Evolutionary conservation across 2,113 vertebrate genomes (phyloP), one percentile per base, ranked within the genome.

Genomic region (Baryphthengus martii): DNA sequence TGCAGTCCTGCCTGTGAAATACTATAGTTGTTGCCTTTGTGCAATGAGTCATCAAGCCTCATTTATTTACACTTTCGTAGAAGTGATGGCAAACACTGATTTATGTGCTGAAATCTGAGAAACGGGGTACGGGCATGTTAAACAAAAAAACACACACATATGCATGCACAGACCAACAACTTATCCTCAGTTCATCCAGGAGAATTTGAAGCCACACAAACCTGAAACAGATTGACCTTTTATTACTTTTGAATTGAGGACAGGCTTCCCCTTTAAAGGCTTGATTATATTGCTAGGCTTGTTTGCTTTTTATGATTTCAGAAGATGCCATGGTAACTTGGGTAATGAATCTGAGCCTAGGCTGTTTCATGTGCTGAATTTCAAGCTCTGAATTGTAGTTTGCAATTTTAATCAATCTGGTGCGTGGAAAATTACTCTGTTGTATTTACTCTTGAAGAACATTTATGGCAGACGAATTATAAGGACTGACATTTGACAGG

Each of bases 1-100:
- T 98, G 98, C 11, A 52, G 97, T 98, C 97, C 89, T 81, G 97
- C 88, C 96, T 93, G 81, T 96, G 97, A 96, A 97, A 97, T 97
- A 95, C 97, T 91, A 79, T 72, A 93, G 96, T 92, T 92, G 77
- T 93, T 96, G 89, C 95, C 85, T 94, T 92, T 91, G 96, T 66
- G 92, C 97, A 93, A 66, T n/a, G 78, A 97, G 93, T 98, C 97
- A 96, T 97, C 96, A 95, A 96, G 52, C 29, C 66, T 53, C 85
- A 96, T 97, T 98, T 93, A 97, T 96, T 98, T 97, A 96, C 79
- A 80, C 94, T 94, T 95, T 93, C 93, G 73, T 72, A 3, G 90
- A 97, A 96, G 95, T 74, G 24, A 75, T 95, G 90, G 82, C 61
- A 96, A 97, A 93, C 75, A 20, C 85, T 95, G 95, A 97, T 97